Evolutionary conservation across 1,140 invertebrate species (phyloP).

Genomic region (Drosophila sturtevanti): DNA sequence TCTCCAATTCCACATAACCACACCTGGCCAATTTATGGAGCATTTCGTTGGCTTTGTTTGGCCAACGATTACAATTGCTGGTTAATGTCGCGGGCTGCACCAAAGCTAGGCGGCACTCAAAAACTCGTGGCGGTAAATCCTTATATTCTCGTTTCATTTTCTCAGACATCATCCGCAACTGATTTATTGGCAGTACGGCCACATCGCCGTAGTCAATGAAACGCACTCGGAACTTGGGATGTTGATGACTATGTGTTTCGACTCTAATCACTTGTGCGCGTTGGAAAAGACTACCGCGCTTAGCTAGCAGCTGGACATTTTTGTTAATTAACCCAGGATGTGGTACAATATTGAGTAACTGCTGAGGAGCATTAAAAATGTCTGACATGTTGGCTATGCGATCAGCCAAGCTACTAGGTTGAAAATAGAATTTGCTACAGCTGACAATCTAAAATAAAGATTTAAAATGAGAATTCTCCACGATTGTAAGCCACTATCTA

Average conservation of each 20-base stretch:
- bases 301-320: conserved; percentile 80
- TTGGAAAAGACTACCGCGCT: conserved; percentile 58
- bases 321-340: conserved; percentile 51
- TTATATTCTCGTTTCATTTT: conserved; percentile 50
- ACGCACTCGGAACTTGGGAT: conserved; percentile 84
- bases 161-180: conserved; percentile 49
- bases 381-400: conserved; percentile 55
- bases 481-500: too few relatives aligned
- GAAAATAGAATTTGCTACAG: conserved; percentile 78
- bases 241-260: conserved; percentile 23
- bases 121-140: conserved; percentile 85
- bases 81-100: conserved; percentile 86
- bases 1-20: conserved; percentile 61
- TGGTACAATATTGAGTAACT: conserved; percentile 19
- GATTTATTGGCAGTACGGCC: conserved; percentile 67
- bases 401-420: conserved; percentile 41
- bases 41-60: conserved; percentile 83
- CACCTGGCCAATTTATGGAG: conserved; percentile 83
- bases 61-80: conserved; percentile 86
- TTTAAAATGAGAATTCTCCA: background rate
- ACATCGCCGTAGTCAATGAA: conserved; percentile 92
- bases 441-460: conserved; percentile 46
- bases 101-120: conserved; percentile 88
- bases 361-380: conserved; percentile 50
- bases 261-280: conserved; percentile 61